Evolutionary conservation across 2,888 invertebrate species (phyloP).

Genomic region (Strigamia maritima): DNA sequence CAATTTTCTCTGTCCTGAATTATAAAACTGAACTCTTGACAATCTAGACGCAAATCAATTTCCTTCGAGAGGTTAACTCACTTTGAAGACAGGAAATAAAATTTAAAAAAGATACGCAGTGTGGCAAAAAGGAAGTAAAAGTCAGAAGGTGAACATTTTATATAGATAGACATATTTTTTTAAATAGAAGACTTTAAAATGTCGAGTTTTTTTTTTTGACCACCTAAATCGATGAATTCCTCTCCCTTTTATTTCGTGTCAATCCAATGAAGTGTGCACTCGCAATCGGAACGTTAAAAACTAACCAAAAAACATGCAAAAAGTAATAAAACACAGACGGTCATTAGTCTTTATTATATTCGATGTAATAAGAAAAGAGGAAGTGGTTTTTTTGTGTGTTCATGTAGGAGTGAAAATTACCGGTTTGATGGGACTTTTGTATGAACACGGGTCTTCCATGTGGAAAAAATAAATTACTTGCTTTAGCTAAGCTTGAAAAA

Average conservation of each 20-base stretch:
- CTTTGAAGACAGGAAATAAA: neutral
- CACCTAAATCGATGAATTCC: neutral
- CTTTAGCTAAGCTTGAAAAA: neutral
- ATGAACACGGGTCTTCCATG: neutral
- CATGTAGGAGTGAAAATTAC: conserved; percentile 21
- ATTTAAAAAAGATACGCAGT: neutral
- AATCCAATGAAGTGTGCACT: neutral
- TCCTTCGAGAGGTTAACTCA: neutral
- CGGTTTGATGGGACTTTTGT: neutral
- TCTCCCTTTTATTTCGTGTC: neutral
- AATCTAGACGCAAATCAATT: conserved; percentile 1
- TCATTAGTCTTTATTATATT: conserved; percentile 12
- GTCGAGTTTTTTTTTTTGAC: neutral
- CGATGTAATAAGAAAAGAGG: neutral
- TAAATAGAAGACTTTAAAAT: neutral
- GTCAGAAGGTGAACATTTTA: neutral
- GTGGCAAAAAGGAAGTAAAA: neutral
- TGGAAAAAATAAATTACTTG: conserved; percentile 20
- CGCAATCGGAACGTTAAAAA: neutral
- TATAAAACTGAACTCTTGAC: neutral
- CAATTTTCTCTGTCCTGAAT: too few species aligned
- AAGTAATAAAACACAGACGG: neutral
- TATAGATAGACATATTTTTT: neutral
- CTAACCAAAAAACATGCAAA: neutral
- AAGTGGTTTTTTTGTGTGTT: neutral